Evolutionary conservation across 2,888 invertebrate genomes (phyloP).

Genomic region (Dasypolia templi): DNA sequence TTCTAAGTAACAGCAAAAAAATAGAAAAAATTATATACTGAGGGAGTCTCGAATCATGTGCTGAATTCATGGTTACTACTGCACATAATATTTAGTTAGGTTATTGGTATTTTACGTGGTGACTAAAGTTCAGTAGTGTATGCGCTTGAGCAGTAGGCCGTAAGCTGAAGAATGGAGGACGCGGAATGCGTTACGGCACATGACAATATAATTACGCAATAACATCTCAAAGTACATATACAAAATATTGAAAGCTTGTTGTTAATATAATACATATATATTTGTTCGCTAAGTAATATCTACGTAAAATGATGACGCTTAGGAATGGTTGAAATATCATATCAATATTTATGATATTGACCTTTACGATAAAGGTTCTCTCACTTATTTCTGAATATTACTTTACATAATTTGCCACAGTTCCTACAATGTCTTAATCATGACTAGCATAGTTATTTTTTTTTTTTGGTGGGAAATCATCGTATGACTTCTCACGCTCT

Average conservation of each 20-base stretch:
- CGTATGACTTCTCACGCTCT: too few species aligned
- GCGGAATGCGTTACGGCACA: neutral
- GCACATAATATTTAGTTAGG: too few species aligned
- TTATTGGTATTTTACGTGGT: neutral
- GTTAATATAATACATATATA: conserved; percentile 16
- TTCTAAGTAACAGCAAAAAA: too few species aligned
- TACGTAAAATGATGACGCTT: conserved; percentile 18
- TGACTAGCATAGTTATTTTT: too few species aligned
- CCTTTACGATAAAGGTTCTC: neutral
- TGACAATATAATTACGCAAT: conserved; percentile 5
- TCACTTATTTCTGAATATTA: neutral
- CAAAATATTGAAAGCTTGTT: conserved; percentile 17
- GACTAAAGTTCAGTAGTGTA: neutral
- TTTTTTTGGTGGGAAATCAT: too few species aligned
- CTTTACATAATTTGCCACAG: neutral
- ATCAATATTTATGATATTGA: conserved; percentile 14
- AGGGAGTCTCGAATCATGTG: too few species aligned
- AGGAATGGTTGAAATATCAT: conserved; percentile 11
- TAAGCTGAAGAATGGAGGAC: neutral
- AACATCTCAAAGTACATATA: conserved; percentile 14
- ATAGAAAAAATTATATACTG: too few species aligned
- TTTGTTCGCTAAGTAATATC: conserved; percentile 6
- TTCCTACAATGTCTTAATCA: neutral
- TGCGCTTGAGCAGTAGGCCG: neutral
- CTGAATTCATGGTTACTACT: too few species aligned